phyloP scores from a whole-genome alignment of 2,888 invertebrate genomes.

The Cryptocheilus praepositus region DNA sequence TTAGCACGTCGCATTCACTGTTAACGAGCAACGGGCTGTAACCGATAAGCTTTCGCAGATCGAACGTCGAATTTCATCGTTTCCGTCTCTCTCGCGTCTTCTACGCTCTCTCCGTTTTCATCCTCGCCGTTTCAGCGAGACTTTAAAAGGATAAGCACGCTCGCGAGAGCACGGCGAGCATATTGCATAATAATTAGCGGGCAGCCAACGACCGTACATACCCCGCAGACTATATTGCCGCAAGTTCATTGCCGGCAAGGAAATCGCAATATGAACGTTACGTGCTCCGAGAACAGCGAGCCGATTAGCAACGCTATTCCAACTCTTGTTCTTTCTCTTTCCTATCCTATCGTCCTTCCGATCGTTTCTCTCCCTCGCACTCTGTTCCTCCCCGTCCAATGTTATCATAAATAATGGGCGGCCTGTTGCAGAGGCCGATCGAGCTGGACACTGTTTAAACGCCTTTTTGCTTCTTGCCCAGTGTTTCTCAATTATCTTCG shows the following conservation, averaged over 20 bases:
- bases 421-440: neutral
- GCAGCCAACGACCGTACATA: conserved; percentile 54
- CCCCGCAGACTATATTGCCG: conserved; percentile 47
- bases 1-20: too few relatives aligned
- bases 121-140: conserved; percentile 18
- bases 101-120: neutral
- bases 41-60: too few relatives aligned
- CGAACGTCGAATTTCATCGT: neutral
- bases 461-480: too few relatives aligned
- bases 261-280: conserved; percentile 58
- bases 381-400: neutral
- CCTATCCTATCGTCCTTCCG: neutral
- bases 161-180: conserved; percentile 56
- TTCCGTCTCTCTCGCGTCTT: neutral
- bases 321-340: conserved; percentile 9
- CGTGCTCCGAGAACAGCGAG: conserved; percentile 51
- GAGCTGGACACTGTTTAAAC: conserved; percentile 11
- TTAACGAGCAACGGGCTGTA: too few relatives aligned
- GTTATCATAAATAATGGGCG: conserved; percentile 31
- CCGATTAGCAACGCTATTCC: conserved; percentile 54
- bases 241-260: conserved; percentile 68
- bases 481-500: too few relatives aligned
- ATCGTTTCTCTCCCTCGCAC: neutral
- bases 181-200: conserved; percentile 68
- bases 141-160: conserved; percentile 62